Conservation (phyloP, 2,113 vertebrate species). For the Alexandromys fortis region DNA sequence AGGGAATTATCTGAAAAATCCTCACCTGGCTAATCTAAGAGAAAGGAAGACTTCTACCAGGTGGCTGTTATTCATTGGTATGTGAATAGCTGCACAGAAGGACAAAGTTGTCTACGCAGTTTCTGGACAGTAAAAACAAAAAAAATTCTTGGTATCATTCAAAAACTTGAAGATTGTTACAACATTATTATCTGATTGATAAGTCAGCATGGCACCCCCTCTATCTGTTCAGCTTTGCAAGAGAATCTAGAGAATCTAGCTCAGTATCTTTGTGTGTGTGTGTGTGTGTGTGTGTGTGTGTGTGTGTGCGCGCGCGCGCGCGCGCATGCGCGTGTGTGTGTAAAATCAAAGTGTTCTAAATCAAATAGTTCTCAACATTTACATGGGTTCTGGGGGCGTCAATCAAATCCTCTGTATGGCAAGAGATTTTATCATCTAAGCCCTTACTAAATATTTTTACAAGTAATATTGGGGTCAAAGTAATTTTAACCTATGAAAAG, state of each 20-base stretch:
- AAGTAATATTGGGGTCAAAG: background rate
- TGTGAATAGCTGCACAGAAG: background rate
- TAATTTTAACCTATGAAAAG: background rate
- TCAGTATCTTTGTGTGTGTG: background rate
- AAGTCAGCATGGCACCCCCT: background rate
- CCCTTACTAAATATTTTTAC: background rate
- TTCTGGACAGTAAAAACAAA: background rate
- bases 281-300: background rate
- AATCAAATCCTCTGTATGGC: background rate
- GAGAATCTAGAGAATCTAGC: background rate
- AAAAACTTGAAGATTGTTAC: background rate
- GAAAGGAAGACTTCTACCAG: background rate
- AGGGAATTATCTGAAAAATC: background rate
- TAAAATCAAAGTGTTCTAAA: background rate
- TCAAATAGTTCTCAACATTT: background rate
- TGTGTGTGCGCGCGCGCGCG: background rate
- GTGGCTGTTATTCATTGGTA: background rate
- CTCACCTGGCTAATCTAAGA: background rate
- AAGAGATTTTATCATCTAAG: background rate
- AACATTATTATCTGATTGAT: background rate
- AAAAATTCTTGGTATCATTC: background rate
- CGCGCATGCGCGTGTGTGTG: background rate
- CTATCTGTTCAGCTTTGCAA: background rate
- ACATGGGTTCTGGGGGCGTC: background rate
- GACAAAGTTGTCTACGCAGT: background rate